Evolutionary conservation across 2,888 invertebrate genomes (phyloP).

Genomic region (Eustalomyia histrio): DNA sequence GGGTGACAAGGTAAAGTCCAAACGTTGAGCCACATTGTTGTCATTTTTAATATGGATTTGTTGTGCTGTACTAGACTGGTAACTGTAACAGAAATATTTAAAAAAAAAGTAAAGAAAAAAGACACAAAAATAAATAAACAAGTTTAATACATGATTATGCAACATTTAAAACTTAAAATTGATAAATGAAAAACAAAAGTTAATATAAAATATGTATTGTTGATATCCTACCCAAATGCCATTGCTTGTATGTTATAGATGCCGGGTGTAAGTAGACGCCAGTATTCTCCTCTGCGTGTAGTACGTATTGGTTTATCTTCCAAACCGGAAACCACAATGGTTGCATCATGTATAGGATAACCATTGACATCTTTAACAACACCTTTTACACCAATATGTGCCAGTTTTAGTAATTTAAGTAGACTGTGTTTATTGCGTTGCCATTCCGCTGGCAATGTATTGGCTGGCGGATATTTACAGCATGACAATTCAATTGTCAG

Average conservation of each 20-base stretch:
- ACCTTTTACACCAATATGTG: conserved; percentile 85
- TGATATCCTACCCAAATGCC: conserved; percentile 84
- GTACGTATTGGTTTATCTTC: conserved; percentile 88
- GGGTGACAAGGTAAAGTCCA: conserved; percentile 78
- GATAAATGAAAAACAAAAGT: neutral
- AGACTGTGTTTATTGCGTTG: conserved; percentile 90
- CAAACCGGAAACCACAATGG: conserved; percentile 87
- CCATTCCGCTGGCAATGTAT: conserved; percentile 89
- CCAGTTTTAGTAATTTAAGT: conserved; percentile 90
- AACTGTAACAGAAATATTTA: conserved; percentile 78
- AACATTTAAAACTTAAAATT: conserved; percentile 19
- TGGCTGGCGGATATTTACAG: conserved; percentile 92
- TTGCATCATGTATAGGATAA: conserved; percentile 83
- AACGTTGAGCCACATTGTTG: conserved; percentile 75
- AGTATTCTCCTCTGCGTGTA: conserved; percentile 92
- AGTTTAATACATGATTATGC: conserved; percentile 52
- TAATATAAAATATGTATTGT: conserved; percentile 8
- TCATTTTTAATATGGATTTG: conserved; percentile 78
- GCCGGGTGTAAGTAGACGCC: conserved; percentile 95
- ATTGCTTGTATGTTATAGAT: conserved; percentile 87
- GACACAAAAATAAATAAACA: conserved; percentile 36
- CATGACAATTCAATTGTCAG: conserved; percentile 98
- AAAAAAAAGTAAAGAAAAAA: conserved; percentile 19
- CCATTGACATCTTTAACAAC: conserved; percentile 78
- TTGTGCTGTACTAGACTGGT: conserved; percentile 79